A percentile compares a stretch with the other conserved stretches of the same genome.
These are phyloP conservation scores for Drosophila gaucha DNA, from an alignment of 2,888 invertebrate genomes.

Conservation along the genomic window DNA sequence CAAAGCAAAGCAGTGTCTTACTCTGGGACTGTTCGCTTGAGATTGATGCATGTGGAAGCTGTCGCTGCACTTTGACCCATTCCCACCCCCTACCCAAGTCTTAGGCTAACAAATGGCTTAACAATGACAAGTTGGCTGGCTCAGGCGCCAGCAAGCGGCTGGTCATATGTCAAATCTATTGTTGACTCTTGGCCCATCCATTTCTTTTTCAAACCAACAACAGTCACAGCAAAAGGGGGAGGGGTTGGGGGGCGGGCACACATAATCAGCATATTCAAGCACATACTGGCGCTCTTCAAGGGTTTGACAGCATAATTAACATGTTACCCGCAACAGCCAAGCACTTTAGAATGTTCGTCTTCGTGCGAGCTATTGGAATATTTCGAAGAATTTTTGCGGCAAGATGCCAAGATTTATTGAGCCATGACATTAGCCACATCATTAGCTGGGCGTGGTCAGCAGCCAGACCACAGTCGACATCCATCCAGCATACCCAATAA, in stretches of 20 bases:
- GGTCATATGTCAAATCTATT: conserved; percentile 41
- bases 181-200: conserved; percentile 55
- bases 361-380: neutral
- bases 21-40: neutral
- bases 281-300: conserved; percentile 11
- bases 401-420: conserved; percentile 49
- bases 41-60: conserved; percentile 35
- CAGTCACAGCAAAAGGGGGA: neutral
- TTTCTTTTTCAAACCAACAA: conserved; percentile 22
- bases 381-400: conserved; percentile 19
- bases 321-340: conserved; percentile 21
- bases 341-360: neutral
- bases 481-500: conserved; percentile 39
- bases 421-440: conserved; percentile 43
- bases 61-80: conserved; percentile 23
- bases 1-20: neutral
- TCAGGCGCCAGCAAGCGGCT: neutral
- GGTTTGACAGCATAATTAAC: conserved; percentile 56
- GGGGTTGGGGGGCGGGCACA: neutral
- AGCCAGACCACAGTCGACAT: neutral
- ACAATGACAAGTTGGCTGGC: conserved; percentile 35
- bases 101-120: conserved; percentile 39
- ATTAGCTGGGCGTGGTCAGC: conserved; percentile 42
- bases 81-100: neutral
- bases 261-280: conserved; percentile 37